Conservation (phyloP, 2,888 invertebrate genomes). For the Cantharis rustica region DNA sequence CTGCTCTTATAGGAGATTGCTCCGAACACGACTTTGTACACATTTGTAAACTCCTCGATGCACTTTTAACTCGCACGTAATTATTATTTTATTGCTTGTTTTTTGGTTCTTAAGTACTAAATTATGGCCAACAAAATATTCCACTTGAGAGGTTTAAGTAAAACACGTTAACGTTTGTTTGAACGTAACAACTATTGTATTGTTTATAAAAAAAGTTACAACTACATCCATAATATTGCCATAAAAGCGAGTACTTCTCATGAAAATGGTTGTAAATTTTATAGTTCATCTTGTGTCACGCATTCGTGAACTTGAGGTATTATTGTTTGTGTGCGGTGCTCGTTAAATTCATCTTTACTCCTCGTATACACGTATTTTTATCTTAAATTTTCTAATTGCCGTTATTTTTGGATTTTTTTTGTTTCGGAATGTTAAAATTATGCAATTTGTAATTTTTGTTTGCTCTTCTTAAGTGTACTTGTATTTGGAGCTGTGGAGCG, state of each 20-base stretch:
- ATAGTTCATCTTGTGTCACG: constrained; percentile 20
- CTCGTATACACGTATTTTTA: neutral
- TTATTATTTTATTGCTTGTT: constrained; percentile 18
- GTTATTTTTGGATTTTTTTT: neutral
- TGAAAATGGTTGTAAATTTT: constrained; percentile 27
- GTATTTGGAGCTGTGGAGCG: neutral
- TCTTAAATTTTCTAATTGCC: neutral
- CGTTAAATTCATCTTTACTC: neutral
- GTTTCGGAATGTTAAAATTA: neutral
- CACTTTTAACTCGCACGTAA: constrained; percentile 18
- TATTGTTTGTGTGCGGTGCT: neutral
- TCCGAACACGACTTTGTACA: constrained; percentile 35
- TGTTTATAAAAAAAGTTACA: constrained; percentile 25
- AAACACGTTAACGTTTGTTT: constrained; percentile 14
- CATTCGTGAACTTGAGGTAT: constrained; percentile 3
- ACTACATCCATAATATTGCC: constrained; percentile 24
- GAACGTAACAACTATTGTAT: constrained; percentile 19
- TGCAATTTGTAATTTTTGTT: neutral
- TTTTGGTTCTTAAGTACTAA: constrained; percentile 19
- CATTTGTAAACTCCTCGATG: constrained; percentile 20
- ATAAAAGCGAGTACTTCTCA: constrained; percentile 21
- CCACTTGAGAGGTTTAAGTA: constrained; percentile 20
- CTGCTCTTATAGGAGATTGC: constrained; percentile 37
- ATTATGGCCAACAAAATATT: constrained; percentile 20
- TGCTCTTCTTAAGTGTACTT: neutral